phyloP scores from a whole-genome alignment of 35 echinoderm and acorn worm species.

The Heliocidaris tuberculata region DNA sequence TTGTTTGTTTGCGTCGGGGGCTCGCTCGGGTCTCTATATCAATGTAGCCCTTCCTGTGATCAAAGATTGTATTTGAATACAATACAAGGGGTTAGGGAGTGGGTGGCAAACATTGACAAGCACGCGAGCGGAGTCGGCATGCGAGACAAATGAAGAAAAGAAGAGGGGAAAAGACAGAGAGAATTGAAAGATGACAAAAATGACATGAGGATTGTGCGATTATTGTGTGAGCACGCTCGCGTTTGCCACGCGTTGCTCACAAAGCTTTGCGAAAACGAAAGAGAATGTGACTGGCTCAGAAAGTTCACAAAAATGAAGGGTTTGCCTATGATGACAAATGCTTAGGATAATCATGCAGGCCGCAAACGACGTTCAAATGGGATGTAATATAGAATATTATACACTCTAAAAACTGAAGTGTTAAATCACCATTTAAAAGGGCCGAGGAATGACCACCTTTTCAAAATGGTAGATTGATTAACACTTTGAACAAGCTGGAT shows the following conservation, averaged over 20 bases:
- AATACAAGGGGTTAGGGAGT: neutral
- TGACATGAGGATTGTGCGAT: neutral
- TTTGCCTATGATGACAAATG: neutral
- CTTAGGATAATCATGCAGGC: no score
- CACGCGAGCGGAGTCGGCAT: neutral
- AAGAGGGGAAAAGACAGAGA: neutral
- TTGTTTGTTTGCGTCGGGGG: neutral
- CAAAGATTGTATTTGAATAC: conserved; percentile 18
- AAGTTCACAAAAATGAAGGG: neutral
- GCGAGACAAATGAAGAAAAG: neutral
- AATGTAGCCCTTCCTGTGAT: neutral
- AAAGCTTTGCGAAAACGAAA: neutral
- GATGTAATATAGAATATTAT: neutral
- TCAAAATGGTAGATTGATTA: no score
- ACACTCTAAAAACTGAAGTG: no score
- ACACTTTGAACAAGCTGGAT: no score
- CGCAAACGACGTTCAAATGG: neutral
- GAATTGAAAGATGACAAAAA: neutral
- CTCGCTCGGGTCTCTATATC: neutral
- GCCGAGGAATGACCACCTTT: no score
- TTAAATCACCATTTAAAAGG: no score
- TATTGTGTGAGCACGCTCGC: neutral
- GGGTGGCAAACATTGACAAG: neutral
- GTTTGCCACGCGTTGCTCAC: neutral
- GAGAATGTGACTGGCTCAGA: neutral